Percentiles rank a stretch among this genome's conserved stretches.
Conservation (phyloP, 2,113 vertebrate genomes). For the Holacanthus passer region DNA sequence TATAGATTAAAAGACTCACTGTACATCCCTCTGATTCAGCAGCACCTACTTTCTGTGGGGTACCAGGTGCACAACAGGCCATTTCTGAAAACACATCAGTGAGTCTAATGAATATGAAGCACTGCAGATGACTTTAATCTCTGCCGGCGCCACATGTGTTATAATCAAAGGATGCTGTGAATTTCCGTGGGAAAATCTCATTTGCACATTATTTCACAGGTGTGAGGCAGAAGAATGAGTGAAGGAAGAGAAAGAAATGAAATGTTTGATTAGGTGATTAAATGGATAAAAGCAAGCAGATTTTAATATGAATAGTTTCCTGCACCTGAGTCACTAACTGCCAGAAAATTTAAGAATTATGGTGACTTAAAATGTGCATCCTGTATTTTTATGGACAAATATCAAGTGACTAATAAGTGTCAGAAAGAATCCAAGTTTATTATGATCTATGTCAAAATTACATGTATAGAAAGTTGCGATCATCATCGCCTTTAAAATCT, state of each 20-base stretch:
- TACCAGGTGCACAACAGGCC: neutral
- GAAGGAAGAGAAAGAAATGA: neutral
- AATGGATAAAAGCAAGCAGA: neutral
- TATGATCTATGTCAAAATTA: constrained; percentile 1
- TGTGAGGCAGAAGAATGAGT: neutral
- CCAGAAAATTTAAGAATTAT: neutral
- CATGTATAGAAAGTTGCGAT: neutral
- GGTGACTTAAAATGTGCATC: neutral
- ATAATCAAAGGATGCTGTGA: neutral
- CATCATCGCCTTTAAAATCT: constrained; percentile 1
- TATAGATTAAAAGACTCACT: neutral
- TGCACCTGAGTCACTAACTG: neutral
- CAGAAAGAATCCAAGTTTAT: neutral
- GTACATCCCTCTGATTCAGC: neutral
- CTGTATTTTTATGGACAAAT: neutral
- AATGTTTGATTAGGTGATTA: neutral
- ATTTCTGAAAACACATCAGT: neutral
- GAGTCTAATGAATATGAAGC: constrained; percentile 1
- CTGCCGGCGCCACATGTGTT: neutral
- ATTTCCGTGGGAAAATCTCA: neutral
- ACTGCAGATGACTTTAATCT: neutral
- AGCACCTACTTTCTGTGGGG: neutral
- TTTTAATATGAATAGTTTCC: neutral
- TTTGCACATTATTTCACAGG: constrained; percentile 1
- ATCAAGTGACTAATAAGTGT: neutral